Percentiles rank a stretch among this genome's conserved stretches.
These are phyloP conservation scores for Uria lomvia DNA, from an alignment of 2,113 vertebrate species.

Conservation along the genomic window DNA sequence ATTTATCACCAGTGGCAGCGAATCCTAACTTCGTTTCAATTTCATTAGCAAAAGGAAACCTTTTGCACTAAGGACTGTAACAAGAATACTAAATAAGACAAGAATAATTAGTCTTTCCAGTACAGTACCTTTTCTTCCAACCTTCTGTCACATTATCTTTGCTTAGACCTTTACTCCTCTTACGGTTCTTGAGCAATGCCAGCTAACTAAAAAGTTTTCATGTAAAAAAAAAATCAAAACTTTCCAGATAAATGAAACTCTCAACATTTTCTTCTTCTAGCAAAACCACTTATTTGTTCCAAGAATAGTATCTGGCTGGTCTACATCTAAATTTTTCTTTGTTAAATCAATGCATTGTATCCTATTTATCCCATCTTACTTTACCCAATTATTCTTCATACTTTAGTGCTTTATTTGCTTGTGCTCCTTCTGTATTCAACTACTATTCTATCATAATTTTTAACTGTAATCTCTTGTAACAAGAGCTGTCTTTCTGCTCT, in stretches of 20 bases:
- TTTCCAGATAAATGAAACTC: neutral
- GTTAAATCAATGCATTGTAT: neutral
- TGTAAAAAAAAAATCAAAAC: neutral
- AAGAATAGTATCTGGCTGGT: neutral
- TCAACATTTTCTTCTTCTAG: neutral
- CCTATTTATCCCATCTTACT: neutral
- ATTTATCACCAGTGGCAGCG: neutral
- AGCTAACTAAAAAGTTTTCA: neutral
- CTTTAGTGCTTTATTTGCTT: neutral
- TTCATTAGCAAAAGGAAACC: neutral
- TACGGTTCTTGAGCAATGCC: neutral
- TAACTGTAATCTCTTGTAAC: neutral
- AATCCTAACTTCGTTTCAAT: neutral
- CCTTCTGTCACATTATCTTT: neutral
- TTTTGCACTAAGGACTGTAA: neutral
- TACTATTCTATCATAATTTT: neutral
- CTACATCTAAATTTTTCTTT: neutral
- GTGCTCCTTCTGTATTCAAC: neutral
- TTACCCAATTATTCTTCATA: neutral
- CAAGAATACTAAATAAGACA: neutral
- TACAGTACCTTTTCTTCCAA: neutral
- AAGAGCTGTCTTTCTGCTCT: neutral
- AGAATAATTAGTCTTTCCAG: neutral
- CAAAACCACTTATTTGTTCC: neutral
- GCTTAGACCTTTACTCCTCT: neutral